Conservation (phyloP, 1,140 invertebrate species). For the Cherax destructor region DNA sequence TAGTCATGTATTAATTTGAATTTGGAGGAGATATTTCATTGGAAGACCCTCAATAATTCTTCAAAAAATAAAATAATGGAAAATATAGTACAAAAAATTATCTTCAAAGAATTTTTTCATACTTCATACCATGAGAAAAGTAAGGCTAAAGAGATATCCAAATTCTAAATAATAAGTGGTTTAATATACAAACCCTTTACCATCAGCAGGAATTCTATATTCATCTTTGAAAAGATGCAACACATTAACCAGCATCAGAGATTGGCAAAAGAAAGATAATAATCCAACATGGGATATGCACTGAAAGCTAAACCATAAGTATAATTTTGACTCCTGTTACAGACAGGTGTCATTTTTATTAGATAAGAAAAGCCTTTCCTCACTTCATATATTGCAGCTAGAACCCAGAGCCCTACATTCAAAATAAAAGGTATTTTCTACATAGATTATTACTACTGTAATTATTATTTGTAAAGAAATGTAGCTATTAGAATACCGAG, state of each 20-base stretch:
- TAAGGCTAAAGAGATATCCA: not conserved
- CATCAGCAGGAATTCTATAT: slow-evolving; percentile 7
- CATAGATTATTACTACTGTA: not conserved
- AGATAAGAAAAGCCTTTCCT: not conserved
- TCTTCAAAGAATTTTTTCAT: not conserved
- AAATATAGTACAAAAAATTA: not conserved
- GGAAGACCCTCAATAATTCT: no score
- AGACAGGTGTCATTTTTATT: not conserved
- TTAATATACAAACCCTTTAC: slow-evolving; percentile 41
- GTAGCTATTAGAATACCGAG: not conserved
- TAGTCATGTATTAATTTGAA: no score
- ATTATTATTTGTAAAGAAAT: not conserved
- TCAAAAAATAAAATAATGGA: not conserved
- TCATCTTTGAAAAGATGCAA: not conserved
- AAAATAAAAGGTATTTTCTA: not conserved
- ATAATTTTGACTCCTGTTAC: not conserved
- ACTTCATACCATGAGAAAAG: not conserved
- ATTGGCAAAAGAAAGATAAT: not conserved
- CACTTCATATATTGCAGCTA: not conserved
- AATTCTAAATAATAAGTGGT: not conserved
- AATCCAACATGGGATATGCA: not conserved
- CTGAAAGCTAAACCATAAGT: not conserved
- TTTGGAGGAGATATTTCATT: no score
- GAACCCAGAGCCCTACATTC: not conserved
- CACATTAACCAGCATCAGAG: not conserved